Evolutionary conservation across 1,140 invertebrate species (phyloP), one percentile per base, ranked within the genome.

Genomic region (Trichonephila inaurata): DNA sequence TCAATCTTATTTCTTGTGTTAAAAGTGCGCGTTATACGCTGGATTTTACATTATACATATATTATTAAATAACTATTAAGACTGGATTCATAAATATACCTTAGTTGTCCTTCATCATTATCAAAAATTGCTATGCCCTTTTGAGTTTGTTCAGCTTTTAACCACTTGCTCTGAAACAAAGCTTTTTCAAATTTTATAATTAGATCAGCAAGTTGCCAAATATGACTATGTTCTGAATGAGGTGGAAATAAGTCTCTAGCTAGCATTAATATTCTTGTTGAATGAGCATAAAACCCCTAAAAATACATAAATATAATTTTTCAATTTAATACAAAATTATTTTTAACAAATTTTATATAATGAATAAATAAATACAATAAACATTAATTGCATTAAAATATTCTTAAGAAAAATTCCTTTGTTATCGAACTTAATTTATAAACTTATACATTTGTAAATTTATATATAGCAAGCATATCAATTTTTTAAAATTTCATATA

Each of bases 131-230:
- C 96, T 44, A 98, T 96, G 95, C 97, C 97, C 85, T 96, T 96
- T 82, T 98, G 97, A 86, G 97, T 97, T 85, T 97, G 96, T 94
- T 98, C 97, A 0, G 98, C 98, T 92, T 97, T 97, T 51, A 97
- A 97, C 97, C 97, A 98, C 94, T 97, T 97, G 89, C 97, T 97
- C 95, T 97, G 96, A 95, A 97, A 96, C 83, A 98, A 94, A 72
- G 97, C 95, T 95, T 96, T 95, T 58, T 96, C 96, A 95, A 97
- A 97, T 95, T 96, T 95, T 94, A 97, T 96, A 77, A 97, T 95
- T 95, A 97, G 97, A 95, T 98, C 97, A 94, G 96, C 97, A 1
- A 97, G 95, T 96, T 97, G 97, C 97, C 97, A 98, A 61, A 97
- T 96, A 95, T 97, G 95, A 3, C 96, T 96, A 72, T 95, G 95